A percentile compares a stretch with the other conserved stretches of the same genome.
Conservation (phyloP, 2,797 vertebrate species). For the Remorina albescens region DNA sequence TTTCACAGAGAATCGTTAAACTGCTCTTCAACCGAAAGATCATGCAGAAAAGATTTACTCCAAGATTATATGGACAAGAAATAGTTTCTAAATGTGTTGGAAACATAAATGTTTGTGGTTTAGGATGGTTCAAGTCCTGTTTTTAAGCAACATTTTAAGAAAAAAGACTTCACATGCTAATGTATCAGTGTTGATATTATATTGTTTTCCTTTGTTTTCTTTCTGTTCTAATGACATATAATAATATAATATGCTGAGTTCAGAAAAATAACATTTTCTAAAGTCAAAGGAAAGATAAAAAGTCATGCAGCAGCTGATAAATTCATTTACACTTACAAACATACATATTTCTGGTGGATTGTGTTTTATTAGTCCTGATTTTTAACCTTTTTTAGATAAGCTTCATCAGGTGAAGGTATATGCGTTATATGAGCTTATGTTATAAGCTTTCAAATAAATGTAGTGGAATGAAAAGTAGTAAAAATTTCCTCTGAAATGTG, state of each 20-base stretch:
- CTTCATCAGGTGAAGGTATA: not conserved
- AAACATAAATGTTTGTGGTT: not conserved
- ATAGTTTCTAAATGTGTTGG: not conserved
- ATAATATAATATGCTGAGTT: too few species aligned
- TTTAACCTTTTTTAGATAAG: too few species aligned
- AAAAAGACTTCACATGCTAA: too few species aligned
- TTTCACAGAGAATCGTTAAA: slow-evolving; percentile 32
- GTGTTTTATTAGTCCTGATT: not conserved
- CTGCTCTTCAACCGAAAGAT: slow-evolving; percentile 11
- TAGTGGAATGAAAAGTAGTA: too few species aligned
- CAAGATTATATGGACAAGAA: not conserved
- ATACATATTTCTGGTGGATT: not conserved
- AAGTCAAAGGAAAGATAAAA: not conserved
- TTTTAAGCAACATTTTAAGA: not conserved
- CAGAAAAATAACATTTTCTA: not conserved
- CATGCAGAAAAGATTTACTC: slow-evolving; percentile 1
- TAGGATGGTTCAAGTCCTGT: not conserved
- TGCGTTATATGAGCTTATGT: too few species aligned
- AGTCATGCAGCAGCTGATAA: not conserved
- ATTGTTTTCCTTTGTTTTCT: too few species aligned
- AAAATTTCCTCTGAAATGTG: too few species aligned
- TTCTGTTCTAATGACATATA: too few species aligned
- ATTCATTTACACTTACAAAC: not conserved
- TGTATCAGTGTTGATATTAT: too few species aligned
- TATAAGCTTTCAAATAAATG: not conserved